Evolutionary conservation across 1,140 invertebrate genomes (phyloP).

Genomic region (Tyrophagus putrescentiae): DNA sequence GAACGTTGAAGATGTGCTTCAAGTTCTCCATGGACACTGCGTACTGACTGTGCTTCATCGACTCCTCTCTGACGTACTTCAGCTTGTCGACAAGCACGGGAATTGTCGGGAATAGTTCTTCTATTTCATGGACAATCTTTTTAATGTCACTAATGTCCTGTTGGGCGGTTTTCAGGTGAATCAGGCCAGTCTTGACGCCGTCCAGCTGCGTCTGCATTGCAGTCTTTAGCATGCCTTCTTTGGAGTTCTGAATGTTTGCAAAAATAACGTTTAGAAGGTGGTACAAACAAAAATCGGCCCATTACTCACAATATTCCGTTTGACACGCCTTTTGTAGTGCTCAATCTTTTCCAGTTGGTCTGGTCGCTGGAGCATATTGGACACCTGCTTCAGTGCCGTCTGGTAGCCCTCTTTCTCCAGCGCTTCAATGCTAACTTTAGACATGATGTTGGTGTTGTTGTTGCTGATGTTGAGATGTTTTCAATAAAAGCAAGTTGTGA

Average conservation of each 20-base stretch:
- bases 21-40: slow-evolving; percentile 94
- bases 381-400: slow-evolving; percentile 72
- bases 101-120: slow-evolving; percentile 47
- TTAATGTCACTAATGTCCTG: slow-evolving; percentile 62
- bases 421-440: slow-evolving; percentile 48
- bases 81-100: slow-evolving; percentile 57
- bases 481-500: background rate
- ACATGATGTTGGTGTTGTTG: background rate
- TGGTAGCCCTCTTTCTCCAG: slow-evolving; percentile 63
- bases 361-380: slow-evolving; percentile 80
- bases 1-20: slow-evolving; percentile 94
- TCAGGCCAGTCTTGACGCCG: slow-evolving; percentile 81
- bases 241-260: slow-evolving; percentile 52
- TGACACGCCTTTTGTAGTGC: slow-evolving; percentile 54
- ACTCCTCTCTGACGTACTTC: slow-evolving; percentile 73
- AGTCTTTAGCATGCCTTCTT: slow-evolving; percentile 93
- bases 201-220: slow-evolving; percentile 95
- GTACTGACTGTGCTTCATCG: slow-evolving; percentile 74
- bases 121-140: slow-evolving; percentile 44
- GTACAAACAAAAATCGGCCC: slow-evolving; percentile 17
- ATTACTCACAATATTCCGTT: slow-evolving; percentile 42
- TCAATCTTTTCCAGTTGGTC: slow-evolving; percentile 87
- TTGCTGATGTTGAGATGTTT: background rate
- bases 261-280: background rate
- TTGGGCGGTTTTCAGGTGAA: slow-evolving; percentile 65